These are phyloP conservation scores for Zapus hudsonius DNA, from an alignment of 2,113 vertebrate genomes.

Conservation along the genomic window DNA sequence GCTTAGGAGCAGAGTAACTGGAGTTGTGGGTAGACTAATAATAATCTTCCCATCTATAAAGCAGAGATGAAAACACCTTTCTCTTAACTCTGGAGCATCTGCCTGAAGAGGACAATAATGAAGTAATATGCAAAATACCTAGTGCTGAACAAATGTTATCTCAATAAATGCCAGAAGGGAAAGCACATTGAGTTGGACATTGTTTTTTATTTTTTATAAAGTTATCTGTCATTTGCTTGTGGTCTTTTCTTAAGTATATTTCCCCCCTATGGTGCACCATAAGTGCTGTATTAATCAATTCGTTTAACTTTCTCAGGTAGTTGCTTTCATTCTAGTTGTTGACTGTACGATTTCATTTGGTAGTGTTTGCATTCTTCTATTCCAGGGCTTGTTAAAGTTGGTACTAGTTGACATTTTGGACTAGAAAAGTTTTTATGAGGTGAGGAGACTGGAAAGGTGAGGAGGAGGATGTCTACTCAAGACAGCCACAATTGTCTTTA, in stretches of 20 bases:
- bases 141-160: neutral
- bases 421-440: neutral
- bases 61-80: neutral
- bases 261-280: neutral
- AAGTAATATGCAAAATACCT: neutral
- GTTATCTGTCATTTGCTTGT: neutral
- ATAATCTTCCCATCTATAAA: slow-evolving; percentile 5
- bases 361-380: neutral
- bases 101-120: neutral
- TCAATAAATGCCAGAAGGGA: neutral
- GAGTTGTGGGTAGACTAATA: neutral
- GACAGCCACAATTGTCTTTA: slow-evolving; percentile 10
- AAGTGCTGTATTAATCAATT: neutral
- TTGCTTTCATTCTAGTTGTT: slow-evolving; percentile 8
- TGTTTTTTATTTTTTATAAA: neutral
- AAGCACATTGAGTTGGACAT: neutral
- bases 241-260: neutral
- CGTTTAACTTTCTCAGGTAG: neutral
- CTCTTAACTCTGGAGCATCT: neutral
- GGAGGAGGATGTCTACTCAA: neutral
- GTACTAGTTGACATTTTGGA: neutral
- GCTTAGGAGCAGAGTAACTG: neutral
- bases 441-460: too few species aligned
- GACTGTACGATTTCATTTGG: neutral
- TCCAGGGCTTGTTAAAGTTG: neutral